These are phyloP conservation scores for Aethes cnicana DNA, from an alignment of 2,888 invertebrate species.

Conservation along the genomic window DNA sequence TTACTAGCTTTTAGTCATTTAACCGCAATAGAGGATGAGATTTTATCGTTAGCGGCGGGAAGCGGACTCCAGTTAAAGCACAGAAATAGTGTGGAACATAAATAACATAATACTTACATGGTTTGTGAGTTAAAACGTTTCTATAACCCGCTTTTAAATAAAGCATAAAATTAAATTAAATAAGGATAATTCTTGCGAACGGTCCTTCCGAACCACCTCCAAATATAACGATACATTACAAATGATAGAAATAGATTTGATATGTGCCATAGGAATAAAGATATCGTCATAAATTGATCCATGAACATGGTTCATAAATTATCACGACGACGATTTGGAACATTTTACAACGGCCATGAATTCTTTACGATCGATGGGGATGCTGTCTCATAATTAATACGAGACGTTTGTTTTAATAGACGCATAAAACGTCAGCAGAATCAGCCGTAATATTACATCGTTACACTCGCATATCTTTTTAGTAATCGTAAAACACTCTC, in stretches of 20 bases:
- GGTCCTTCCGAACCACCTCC: background rate
- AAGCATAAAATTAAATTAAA: too few species aligned
- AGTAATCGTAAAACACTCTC: conserved; percentile 63
- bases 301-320: conserved; percentile 81
- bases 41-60: too few species aligned
- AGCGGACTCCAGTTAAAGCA: too few species aligned
- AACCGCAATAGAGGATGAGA: too few species aligned
- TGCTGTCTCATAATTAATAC: conserved; percentile 78
- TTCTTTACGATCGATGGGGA: conserved; percentile 77
- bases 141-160: too few species aligned
- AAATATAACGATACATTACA: background rate
- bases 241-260: conserved; percentile 5
- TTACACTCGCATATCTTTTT: conserved; percentile 50
- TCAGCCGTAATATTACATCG: conserved; percentile 59
- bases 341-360: conserved; percentile 80
- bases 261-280: conserved; percentile 43
- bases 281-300: conserved; percentile 71
- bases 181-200: too few species aligned
- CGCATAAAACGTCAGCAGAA: conserved; percentile 74
- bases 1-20: too few species aligned
- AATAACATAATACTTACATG: too few species aligned
- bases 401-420: conserved; percentile 80
- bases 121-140: too few species aligned
- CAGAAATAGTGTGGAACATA: too few species aligned
- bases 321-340: conserved; percentile 79